phyloP scores from a whole-genome alignment of 2,888 invertebrate species.

The Sminthurinus aureus region DNA sequence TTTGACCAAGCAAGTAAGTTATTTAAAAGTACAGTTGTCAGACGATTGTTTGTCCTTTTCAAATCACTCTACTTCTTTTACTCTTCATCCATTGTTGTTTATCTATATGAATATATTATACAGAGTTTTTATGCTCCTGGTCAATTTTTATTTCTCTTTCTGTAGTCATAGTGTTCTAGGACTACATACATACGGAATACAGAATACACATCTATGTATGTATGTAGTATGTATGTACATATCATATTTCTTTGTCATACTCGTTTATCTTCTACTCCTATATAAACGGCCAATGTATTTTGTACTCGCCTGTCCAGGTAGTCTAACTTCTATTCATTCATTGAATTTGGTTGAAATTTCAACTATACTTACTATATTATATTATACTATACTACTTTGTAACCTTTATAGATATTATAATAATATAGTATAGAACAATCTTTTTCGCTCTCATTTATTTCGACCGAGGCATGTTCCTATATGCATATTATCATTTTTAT shows the following conservation, averaged over 20 bases:
- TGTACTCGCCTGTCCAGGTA: neutral
- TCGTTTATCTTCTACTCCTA: neutral
- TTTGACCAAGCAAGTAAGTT: neutral
- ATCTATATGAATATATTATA: no score
- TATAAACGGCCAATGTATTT: neutral
- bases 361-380: neutral
- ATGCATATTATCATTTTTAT: no score
- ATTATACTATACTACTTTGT: no score
- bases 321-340: conserved; percentile 7
- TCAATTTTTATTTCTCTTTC: neutral
- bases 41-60: neutral
- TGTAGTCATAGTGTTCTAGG: no score
- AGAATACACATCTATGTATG: neutral
- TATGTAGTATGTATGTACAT: neutral
- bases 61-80: neutral
- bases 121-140: neutral
- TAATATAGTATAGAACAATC: no score
- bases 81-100: neutral
- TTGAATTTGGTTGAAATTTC: neutral
- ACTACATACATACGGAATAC: neutral
- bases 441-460: no score
- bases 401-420: no score
- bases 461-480: no score
- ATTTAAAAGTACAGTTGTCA: neutral
- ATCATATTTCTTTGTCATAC: neutral